Base-by-base conservation (phyloP, 1,140 invertebrate genomes). In the Tenebrio molitor region DNA sequence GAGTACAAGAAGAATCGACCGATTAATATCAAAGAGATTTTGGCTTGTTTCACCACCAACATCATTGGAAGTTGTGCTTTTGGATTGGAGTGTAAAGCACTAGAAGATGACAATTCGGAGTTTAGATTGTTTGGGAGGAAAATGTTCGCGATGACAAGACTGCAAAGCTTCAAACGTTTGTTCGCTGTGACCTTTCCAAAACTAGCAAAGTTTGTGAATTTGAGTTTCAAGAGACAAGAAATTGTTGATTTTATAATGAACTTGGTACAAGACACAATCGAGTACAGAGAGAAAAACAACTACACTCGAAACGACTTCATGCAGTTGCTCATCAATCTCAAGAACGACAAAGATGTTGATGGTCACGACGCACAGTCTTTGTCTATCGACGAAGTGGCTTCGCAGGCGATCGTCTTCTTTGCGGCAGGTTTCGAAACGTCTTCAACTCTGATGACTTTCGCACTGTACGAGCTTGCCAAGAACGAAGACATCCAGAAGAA, bases 401-500 rank as follows among this genome's bases (percentile, higher is more conserved):
- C 87, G 0, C 86, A 90, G 76, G 81, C 83, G 0, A 85, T 88
- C 15, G 79, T 89, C 1, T 89, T 90, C 70, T 86, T 89, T 69
- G 72, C 88, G 7, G 89, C 88, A 33, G 90, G 90, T 4, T 91
- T 88, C 78, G 90, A 91, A 68, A 90, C 91, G 0, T 89, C 89
- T 0, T 85, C 88, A 1, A 85, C 85, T 0, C 82, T 87, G 0
- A 81, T 90, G 0, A 81, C 85, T 6, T 86, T 86, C 50, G 82
- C 83, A 1, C 70, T 87, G 0, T 89, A 86, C 71, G 83, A 86
- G 71, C 75, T 91, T 10, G 86, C 90, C 0, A 80, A 84, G 23
- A 81, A 90, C 77, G 85, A 85, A 0, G 85, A 89, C 1, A 80
- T 87, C 5, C 87, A 91, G 39, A 77, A 86, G 16, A 84, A 83